Conservation (phyloP, 2,888 invertebrate genomes). For the Cyclophora punctaria region DNA sequence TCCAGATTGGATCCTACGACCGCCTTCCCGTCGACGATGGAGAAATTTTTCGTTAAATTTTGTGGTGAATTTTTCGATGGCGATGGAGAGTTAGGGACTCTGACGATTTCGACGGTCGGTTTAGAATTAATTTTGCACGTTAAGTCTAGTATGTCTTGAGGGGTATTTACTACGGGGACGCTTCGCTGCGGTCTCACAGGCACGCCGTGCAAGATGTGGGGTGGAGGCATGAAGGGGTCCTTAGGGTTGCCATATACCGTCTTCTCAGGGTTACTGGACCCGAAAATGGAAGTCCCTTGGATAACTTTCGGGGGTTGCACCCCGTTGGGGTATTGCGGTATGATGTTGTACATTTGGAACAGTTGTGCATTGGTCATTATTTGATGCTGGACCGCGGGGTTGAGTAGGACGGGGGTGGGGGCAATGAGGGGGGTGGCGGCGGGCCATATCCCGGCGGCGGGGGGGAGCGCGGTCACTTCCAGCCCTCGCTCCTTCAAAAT, state of each 20-base stretch:
- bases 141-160: conserved; percentile 78
- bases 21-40: conserved; percentile 53
- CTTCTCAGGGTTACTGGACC: conserved; percentile 71
- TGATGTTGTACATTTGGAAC: conserved; percentile 57
- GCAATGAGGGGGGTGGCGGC: conserved; percentile 20
- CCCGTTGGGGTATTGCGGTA: conserved; percentile 46
- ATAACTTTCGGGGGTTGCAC: conserved; percentile 71
- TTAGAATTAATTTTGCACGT: conserved; percentile 67
- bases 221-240: conserved; percentile 76
- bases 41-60: conserved; percentile 64
- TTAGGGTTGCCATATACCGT: conserved; percentile 84
- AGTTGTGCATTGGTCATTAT: conserved; percentile 67
- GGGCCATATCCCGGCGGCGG: conserved; percentile 30
- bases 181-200: conserved; percentile 45
- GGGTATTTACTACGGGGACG: conserved; percentile 38
- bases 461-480: conserved; percentile 81
- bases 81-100: conserved; percentile 52
- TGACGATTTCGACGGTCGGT: conserved; percentile 75
- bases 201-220: conserved; percentile 63
- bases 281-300: conserved; percentile 79
- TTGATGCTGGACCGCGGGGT: conserved; percentile 59
- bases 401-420: conserved; percentile 38
- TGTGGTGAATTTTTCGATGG: conserved; percentile 61
- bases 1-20: conserved; percentile 80
- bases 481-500: conserved; percentile 84